These are phyloP conservation scores for Lophochroa leadbeateri DNA, from an alignment of 2,113 vertebrate species.

Conservation along the genomic window DNA sequence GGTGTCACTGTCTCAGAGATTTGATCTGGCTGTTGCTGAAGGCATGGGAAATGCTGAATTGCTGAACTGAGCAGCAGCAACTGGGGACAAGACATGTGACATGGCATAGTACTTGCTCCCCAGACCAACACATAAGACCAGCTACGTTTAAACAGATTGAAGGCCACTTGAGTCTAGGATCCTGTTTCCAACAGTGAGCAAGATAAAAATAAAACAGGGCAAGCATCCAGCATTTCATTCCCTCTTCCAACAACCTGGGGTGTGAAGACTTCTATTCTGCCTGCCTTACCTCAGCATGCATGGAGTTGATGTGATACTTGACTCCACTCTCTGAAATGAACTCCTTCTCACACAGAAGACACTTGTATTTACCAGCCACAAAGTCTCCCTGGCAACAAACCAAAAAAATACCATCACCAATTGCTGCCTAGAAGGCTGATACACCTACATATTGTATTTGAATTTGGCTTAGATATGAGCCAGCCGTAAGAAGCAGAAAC, in stretches of 20 bases:
- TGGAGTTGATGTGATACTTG: slow-evolving; percentile 95
- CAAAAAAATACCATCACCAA: neutral
- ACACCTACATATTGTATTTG: neutral
- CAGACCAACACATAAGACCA: fast-evolving
- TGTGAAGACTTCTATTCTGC: neutral
- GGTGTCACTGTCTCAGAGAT: neutral
- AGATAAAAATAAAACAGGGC: neutral
- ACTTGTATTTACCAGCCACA: slow-evolving; percentile 91
- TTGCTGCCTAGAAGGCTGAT: neutral
- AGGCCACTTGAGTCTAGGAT: neutral
- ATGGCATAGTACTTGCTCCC: neutral
- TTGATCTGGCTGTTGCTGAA: neutral
- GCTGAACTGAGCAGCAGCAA: neutral
- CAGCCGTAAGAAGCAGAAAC: neutral
- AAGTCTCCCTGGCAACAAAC: slow-evolving; percentile 85
- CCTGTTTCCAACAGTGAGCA: neutral
- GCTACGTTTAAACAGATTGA: neutral
- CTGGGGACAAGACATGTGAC: neutral
- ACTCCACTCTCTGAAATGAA: slow-evolving; percentile 96
- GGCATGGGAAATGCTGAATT: neutral
- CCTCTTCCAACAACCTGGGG: neutral
- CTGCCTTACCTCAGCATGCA: slow-evolving; percentile 88
- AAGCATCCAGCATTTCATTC: neutral
- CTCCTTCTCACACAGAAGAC: slow-evolving; percentile 92
- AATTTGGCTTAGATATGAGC: neutral